Base-by-base conservation (phyloP, 2,888 invertebrate species). In the Trichopoda pennipes region DNA sequence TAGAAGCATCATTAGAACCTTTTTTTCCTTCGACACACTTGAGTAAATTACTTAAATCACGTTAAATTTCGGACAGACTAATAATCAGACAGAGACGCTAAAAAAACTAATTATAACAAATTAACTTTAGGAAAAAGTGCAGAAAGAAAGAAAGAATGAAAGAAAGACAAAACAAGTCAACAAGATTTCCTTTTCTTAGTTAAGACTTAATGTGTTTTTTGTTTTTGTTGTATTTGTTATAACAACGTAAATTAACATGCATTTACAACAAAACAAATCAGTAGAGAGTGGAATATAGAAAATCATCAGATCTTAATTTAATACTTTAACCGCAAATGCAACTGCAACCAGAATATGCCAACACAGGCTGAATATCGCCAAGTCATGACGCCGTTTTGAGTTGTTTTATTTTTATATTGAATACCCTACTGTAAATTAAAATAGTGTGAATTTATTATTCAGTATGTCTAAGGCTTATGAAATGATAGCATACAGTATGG, bases 1-100 rank as follows among this genome's bases (percentile, higher is more conserved):
- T 81, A 81, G 81, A 79, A 79, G 79, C 82, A 79, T 82, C 82
- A 82, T 82, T 82, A 82, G 82, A 82, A 82, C 82, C 82, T 82
- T 82, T 82, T 77, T 60, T 51, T 32, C 19, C 53, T 12, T 44
- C 78, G 66, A 66, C 66, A 82, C 82, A 82, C 75, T 82, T 79
- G 82, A 75, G 72, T 82, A 82, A 82, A 82, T 82, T 82, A 76
- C 82, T 82, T 76, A 79, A 82, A 79, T 82, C 82, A 82, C 82
- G 82, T 82, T 79, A 66, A 78, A 73, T 66, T 66, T 58, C 23
- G 53, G 78, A 73, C 78, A 35, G 79, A 79, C 66, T 9, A 19
- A 21, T 51, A 32, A 64, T 55, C 55, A 78, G 61, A 68, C 66
- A 58, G 28, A 51, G 58, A 60, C 38, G 28, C 58, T 17, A 16